These are phyloP conservation scores for Lipophrys pholis DNA, from an alignment of 2,113 vertebrate species.

Conservation along the genomic window DNA sequence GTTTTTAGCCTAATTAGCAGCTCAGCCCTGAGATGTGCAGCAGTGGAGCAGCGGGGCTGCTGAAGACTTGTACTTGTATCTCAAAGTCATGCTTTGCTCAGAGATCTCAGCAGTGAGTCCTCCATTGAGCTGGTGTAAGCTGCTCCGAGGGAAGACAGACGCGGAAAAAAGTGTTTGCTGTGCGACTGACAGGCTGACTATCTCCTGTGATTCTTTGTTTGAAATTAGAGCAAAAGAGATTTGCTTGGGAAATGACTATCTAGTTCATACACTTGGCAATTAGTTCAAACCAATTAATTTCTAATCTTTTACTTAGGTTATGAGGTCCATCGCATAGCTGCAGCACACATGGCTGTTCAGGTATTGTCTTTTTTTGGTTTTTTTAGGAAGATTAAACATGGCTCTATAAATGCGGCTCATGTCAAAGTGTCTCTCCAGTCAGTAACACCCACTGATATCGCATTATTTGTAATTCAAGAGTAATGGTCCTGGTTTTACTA, in stretches of 20 bases:
- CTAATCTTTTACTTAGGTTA: conserved; percentile 5
- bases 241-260: conserved; percentile 15
- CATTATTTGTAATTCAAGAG: conserved; percentile 3
- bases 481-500: background rate
- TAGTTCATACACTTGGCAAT: too few relatives aligned
- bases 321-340: background rate
- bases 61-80: conserved; percentile 55
- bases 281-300: conserved; percentile 27
- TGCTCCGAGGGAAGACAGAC: conserved; percentile 28
- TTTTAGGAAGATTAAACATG: conserved; percentile 9
- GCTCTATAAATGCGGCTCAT: background rate
- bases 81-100: conserved; percentile 63
- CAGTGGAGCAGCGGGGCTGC: conserved; percentile 65
- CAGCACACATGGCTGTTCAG: conserved; percentile 19
- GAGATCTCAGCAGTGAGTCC: conserved; percentile 45
- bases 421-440: background rate
- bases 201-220: conserved; percentile 11
- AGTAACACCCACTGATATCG: background rate
- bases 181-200: conserved; percentile 36
- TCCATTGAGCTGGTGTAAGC: conserved; percentile 21
- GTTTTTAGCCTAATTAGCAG: conserved; percentile 79
- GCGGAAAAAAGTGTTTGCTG: conserved; percentile 13
- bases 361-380: background rate
- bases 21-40: conserved; percentile 71
- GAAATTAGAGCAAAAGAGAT: conserved; percentile 24